Percentiles rank a stretch among this genome's conserved stretches.
Evolutionary conservation across 1,140 invertebrate genomes (phyloP).

Genomic region (Melipona quadrifasciata): DNA sequence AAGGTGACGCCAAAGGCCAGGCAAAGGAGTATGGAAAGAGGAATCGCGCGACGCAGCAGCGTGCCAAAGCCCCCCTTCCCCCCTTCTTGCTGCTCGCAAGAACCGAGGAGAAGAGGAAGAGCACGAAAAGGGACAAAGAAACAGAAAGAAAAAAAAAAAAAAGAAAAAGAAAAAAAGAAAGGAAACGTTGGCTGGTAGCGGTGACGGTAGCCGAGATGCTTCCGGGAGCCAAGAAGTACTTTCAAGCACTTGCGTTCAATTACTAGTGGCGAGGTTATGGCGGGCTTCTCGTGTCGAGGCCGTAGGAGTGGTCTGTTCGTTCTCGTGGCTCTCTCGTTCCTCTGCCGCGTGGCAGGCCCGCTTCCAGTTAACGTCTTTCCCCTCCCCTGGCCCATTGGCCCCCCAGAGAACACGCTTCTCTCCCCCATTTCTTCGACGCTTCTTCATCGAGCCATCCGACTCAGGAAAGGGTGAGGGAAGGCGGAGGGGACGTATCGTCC

Average conservation of each 20-base stretch:
- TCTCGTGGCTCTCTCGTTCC: conserved; percentile 31
- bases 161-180: conserved; percentile 39
- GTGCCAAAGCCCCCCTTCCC: not conserved
- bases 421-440: conserved; percentile 31
- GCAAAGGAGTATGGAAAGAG: not conserved
- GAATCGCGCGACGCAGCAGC: not conserved
- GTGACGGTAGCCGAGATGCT: conserved; percentile 57
- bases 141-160: conserved; percentile 40
- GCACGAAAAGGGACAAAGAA: conserved; percentile 7
- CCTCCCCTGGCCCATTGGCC: not conserved
- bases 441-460: conserved; percentile 41
- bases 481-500: conserved; percentile 13
- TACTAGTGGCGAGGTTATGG: conserved; percentile 74
- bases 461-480: conserved; percentile 20
- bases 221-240: conserved; percentile 74
- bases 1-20: too few species aligned
- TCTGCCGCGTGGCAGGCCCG: conserved; percentile 7
- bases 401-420: not conserved
- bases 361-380: conserved; percentile 39
- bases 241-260: conserved; percentile 77
- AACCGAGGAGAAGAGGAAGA: not conserved
- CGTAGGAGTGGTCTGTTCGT: conserved; percentile 66
- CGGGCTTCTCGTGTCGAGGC: conserved; percentile 70
- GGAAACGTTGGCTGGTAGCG: conserved; percentile 22
- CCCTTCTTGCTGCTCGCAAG: not conserved